A percentile compares a stretch with the other conserved stretches of the same genome.
phyloP scores from a whole-genome alignment of 2,888 invertebrate genomes.

The Xylota sylvarum region DNA sequence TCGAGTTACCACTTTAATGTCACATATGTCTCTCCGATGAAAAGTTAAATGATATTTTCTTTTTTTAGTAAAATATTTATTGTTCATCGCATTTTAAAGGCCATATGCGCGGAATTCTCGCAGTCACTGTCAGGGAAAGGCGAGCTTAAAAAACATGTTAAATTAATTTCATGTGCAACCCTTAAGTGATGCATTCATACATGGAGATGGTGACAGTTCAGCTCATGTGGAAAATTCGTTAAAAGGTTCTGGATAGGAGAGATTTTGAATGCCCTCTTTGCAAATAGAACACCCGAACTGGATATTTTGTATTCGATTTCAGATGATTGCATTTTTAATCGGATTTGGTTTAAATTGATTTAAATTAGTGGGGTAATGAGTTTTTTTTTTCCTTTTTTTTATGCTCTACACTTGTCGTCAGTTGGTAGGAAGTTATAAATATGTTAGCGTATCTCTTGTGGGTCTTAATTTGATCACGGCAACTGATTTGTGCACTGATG shows the following conservation, averaged over 20 bases:
- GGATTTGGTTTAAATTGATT: constrained; percentile 76
- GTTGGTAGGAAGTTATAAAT: constrained; percentile 20
- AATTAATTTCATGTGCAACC: constrained; percentile 68
- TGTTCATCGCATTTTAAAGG: constrained; percentile 70
- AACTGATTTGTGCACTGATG: constrained; percentile 34
- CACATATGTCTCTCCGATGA: constrained; percentile 58
- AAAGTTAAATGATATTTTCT: constrained; percentile 67
- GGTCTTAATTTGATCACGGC: constrained; percentile 35
- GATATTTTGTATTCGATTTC: constrained; percentile 73
- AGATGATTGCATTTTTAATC: constrained; percentile 77
- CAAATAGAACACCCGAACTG: constrained; percentile 15
- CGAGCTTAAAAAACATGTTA: constrained; percentile 28
- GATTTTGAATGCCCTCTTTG: constrained; percentile 34
- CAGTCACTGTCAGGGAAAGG: constrained; percentile 34
- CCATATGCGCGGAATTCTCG: constrained; percentile 66
- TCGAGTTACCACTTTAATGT: constrained; percentile 68
- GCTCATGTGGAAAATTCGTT: constrained; percentile 75
- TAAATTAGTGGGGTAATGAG: constrained; percentile 73
- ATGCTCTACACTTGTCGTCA: constrained; percentile 28
- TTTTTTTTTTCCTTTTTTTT: constrained; percentile 12
- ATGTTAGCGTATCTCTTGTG: constrained; percentile 13
- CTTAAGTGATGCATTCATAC: constrained; percentile 29
- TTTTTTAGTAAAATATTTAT: constrained; percentile 53
- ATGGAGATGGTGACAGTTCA: constrained; percentile 69
- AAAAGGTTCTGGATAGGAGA: constrained; percentile 66